phyloP scores from a whole-genome alignment of 2,888 invertebrate species.

The Formica aserva region DNA sequence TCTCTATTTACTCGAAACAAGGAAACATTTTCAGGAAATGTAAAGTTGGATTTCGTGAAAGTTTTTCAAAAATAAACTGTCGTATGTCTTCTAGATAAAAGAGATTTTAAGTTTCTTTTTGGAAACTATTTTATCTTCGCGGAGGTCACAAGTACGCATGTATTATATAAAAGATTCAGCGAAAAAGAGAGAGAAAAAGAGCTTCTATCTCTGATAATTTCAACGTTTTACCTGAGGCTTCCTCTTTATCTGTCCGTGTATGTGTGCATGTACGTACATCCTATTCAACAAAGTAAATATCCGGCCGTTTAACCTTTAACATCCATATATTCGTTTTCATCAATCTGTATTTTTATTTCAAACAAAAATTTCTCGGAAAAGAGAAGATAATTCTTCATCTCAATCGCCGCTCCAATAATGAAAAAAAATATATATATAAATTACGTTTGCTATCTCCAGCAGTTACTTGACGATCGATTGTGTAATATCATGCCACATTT shows the following conservation, averaged over 20 bases:
- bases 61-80: neutral
- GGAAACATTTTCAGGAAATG: neutral
- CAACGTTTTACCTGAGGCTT: neutral
- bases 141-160: neutral
- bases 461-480: slow-evolving; percentile 32
- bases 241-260: neutral
- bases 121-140: neutral
- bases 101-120: neutral
- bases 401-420: neutral
- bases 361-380: neutral
- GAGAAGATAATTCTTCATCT: neutral
- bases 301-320: neutral
- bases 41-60: neutral
- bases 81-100: neutral
- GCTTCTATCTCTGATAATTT: neutral
- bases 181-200: neutral
- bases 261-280: neutral
- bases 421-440: neutral
- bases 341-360: neutral
- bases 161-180: neutral
- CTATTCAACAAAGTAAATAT: neutral
- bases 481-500: slow-evolving; percentile 37
- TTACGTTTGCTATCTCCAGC: neutral
- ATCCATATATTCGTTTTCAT: neutral
- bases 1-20: neutral